Base-by-base conservation (phyloP, 2,113 vertebrate species). In the Semicossyphus pulcher region DNA sequence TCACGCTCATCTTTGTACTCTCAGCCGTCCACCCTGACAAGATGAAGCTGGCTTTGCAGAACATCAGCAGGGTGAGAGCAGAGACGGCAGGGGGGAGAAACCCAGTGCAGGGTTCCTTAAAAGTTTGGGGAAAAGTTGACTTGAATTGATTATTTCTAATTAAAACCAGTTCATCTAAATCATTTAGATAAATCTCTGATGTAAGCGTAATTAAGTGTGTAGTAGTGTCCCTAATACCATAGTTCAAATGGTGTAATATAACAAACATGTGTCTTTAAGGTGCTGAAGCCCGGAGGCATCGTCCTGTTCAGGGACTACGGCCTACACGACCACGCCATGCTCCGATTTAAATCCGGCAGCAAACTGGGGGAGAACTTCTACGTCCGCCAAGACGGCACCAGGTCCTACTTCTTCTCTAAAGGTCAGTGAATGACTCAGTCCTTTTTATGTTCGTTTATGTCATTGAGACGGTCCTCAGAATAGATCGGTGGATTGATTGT, bases 321-420 rank as follows among this genome's bases (percentile, higher is more conserved):
- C 8, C 89, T 98, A 0, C 72, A 97, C 32, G 97, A 99, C 67
- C 96, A 99, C 32, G 94, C 97, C 59, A 99, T 99, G 98, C 93
- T 97, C 21, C 92, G 97, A 29, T 99, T 99, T 92, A 99, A 99
- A 89, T 85, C 95, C 0, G 88, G 95, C 62, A 98, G 90, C 90
- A 98, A 97, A 78, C 94, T 99, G 74, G 96, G 95, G 74, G 95
- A 98, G 68, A 97, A 98, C 79, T 97, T 99, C 28, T 99, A 99
- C 10, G 98, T 97, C 8, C 93, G 98, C 28, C 97, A 99, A 86
- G 97, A 99, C 72, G 97, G 97, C 64, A 99, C 98, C 67, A 93
- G 97, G 29, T 96, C 97, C 0, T 99, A 94, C 89, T 99, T 99
- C 90, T 99, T 99, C 84, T 96, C 95, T 28, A 93, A 93, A 93